Conservation (phyloP, 2,888 invertebrate genomes). For the Lasioglossum oenotherae region DNA sequence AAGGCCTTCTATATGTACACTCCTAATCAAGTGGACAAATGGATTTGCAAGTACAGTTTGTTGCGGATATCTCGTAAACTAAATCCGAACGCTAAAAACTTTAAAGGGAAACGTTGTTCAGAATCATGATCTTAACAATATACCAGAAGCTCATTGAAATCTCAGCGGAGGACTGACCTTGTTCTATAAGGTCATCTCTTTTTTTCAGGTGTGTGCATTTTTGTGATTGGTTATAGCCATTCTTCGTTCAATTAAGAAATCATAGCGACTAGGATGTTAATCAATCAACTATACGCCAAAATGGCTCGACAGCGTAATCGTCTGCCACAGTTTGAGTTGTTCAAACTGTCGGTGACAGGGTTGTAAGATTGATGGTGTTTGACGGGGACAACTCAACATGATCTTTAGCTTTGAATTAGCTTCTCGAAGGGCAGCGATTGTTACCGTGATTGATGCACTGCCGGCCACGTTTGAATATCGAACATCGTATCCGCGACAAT, state of each 20-base stretch:
- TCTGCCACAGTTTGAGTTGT: conserved; percentile 8
- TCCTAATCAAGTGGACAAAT: too few species aligned
- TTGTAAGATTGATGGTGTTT: conserved; percentile 22
- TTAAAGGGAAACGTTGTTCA: too few species aligned
- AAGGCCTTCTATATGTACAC: too few species aligned
- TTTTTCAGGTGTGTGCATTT: background rate
- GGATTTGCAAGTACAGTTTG: too few species aligned
- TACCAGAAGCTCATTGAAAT: too few species aligned
- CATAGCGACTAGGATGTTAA: background rate
- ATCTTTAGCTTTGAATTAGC: background rate
- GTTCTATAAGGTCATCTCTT: background rate
- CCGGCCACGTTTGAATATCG: background rate
- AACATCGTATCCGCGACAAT: background rate
- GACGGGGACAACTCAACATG: background rate
- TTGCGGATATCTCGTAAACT: too few species aligned
- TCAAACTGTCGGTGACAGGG: conserved; percentile 10
- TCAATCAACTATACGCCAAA: background rate
- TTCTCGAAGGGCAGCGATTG: background rate
- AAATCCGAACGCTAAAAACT: too few species aligned
- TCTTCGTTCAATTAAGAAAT: background rate
- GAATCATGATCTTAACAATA: too few species aligned
- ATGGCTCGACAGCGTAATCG: background rate
- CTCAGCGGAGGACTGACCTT: too few species aligned
- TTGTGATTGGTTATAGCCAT: background rate
- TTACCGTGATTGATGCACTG: conserved; percentile 5